These are phyloP conservation scores for Apodemia hepburni DNA, from an alignment of 2,888 invertebrate genomes.

Conservation along the genomic window DNA sequence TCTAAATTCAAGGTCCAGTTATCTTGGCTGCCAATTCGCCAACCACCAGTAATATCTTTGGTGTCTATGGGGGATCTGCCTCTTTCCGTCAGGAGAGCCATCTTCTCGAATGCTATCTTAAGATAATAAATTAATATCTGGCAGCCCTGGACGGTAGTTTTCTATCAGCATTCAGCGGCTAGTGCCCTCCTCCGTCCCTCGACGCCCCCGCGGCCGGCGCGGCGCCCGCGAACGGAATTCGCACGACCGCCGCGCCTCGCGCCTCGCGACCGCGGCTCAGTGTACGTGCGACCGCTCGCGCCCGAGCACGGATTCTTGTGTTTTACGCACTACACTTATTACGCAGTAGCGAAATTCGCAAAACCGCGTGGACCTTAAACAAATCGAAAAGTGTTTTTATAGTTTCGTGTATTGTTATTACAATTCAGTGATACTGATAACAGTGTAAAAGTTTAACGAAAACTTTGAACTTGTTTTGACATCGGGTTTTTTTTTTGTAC, in stretches of 20 bases:
- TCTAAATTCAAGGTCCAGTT: too few relatives aligned
- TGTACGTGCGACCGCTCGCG: conserved; percentile 73
- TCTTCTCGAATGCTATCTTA: too few relatives aligned
- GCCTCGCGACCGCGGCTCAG: conserved; percentile 71
- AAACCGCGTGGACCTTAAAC: conserved; percentile 66
- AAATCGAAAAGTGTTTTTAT: conserved; percentile 25
- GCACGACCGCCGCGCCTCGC: conserved; percentile 64
- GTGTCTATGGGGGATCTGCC: too few relatives aligned
- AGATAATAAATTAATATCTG: too few relatives aligned
- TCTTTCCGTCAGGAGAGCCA: too few relatives aligned
- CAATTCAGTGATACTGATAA: conserved; percentile 61
- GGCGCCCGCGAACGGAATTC: conserved; percentile 52
- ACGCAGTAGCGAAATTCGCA: conserved; percentile 69
- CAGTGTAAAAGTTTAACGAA: conserved; percentile 61
- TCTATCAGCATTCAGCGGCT: conserved; percentile 54
- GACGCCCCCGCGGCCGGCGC: conserved; percentile 45
- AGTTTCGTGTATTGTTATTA: conserved; percentile 22
- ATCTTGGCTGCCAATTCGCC: too few relatives aligned
- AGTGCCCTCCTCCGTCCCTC: conserved; percentile 39
- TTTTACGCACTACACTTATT: conserved; percentile 62
- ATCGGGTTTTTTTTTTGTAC: background rate
- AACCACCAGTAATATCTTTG: too few relatives aligned
- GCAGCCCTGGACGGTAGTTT: conserved; percentile 42
- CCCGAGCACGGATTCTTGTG: conserved; percentile 58
- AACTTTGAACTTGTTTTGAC: background rate